Conservation (phyloP, 2,113 vertebrate species). For the Neodontobutis hainanensis region DNA sequence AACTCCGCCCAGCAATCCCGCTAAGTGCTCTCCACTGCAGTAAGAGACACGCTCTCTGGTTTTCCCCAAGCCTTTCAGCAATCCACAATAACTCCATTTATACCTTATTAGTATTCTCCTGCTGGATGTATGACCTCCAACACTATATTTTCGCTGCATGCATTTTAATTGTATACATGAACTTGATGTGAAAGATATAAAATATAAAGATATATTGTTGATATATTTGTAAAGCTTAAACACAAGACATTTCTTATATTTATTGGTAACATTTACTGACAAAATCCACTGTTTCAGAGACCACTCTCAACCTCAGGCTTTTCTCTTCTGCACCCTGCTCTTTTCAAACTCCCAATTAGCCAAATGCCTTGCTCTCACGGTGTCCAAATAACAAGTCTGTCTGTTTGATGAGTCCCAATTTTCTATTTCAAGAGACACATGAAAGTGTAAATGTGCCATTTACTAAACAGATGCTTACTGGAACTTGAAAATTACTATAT, state of each 20-base stretch:
- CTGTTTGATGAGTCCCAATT: slow-evolving; percentile 15
- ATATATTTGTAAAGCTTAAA: background rate
- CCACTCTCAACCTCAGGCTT: slow-evolving; percentile 10
- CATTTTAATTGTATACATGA: background rate
- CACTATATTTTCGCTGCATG: slow-evolving; percentile 30
- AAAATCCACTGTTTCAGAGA: slow-evolving; percentile 13
- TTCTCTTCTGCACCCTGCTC: slow-evolving; percentile 30
- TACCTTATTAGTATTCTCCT: slow-evolving; percentile 71
- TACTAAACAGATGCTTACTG: slow-evolving; percentile 5
- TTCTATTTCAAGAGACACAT: background rate
- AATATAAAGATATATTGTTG: background rate
- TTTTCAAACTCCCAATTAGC: slow-evolving; percentile 56
- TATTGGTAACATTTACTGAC: background rate
- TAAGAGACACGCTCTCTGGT: slow-evolving; percentile 50
- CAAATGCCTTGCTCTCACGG: slow-evolving; percentile 42
- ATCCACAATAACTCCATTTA: slow-evolving; percentile 65
- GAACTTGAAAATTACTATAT: no score
- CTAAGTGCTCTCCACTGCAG: slow-evolving; percentile 75
- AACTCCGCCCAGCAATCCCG: slow-evolving; percentile 71
- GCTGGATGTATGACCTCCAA: slow-evolving; percentile 42
- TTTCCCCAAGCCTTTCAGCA: slow-evolving; percentile 39
- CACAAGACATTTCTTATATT: background rate
- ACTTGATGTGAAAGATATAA: background rate
- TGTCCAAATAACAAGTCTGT: slow-evolving; percentile 37
- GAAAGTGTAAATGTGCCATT: slow-evolving; percentile 6